Evolutionary conservation across 2,113 vertebrate genomes (phyloP).

Genomic region (Tringa solitaria): DNA sequence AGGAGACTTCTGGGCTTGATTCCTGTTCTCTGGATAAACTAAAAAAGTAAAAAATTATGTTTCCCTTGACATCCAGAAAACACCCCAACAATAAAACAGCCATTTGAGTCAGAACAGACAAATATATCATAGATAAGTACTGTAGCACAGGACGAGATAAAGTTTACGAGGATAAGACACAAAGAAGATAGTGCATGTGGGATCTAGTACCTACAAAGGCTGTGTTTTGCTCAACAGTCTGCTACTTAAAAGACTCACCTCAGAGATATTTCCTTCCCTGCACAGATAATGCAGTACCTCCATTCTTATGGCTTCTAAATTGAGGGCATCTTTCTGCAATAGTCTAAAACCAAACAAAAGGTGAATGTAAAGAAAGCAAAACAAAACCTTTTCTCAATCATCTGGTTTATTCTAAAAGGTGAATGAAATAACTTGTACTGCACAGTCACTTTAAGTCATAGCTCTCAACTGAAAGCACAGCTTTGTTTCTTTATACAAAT

Average conservation of each 20-base stretch:
- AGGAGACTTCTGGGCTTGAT: neutral
- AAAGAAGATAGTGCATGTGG: neutral
- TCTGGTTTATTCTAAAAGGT: neutral
- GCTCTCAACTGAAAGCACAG: neutral
- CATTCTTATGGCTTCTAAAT: conserved; percentile 89
- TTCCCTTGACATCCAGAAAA: neutral
- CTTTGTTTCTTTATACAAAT: neutral
- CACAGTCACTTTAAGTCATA: neutral
- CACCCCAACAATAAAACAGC: neutral
- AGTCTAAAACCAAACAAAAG: conserved; percentile 78
- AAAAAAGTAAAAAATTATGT: neutral
- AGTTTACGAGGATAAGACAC: neutral
- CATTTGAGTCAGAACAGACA: neutral
- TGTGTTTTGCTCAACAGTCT: neutral
- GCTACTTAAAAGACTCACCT: conserved; percentile 73
- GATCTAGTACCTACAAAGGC: neutral
- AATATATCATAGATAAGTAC: neutral
- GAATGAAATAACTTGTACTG: neutral
- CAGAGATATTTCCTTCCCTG: conserved; percentile 84
- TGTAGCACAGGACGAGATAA: neutral
- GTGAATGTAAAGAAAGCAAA: neutral
- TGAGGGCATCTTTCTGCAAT: conserved; percentile 88
- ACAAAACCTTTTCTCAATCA: neutral
- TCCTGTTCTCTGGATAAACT: neutral
- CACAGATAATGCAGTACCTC: conserved; percentile 88